Conservation (phyloP, 2,797 vertebrate species). For the Rhabdophis nuchalis region DNA sequence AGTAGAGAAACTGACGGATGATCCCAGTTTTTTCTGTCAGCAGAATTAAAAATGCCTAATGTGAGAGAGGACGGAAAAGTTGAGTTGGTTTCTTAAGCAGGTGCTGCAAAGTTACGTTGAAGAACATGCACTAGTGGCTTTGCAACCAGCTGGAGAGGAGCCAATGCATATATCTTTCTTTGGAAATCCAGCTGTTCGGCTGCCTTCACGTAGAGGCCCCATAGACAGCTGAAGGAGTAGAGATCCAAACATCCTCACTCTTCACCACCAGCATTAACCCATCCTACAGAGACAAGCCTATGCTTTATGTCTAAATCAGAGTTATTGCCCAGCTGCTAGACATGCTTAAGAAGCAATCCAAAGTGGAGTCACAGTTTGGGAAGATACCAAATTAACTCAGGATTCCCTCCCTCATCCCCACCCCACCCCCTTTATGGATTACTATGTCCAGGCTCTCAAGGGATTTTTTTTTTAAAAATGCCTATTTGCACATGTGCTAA, state of each 20-base stretch:
- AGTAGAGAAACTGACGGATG: slow-evolving; percentile 68
- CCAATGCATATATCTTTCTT: slow-evolving; percentile 61
- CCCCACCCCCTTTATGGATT: slow-evolving; percentile 32
- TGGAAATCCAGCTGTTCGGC: slow-evolving; percentile 72
- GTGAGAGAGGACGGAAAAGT: slow-evolving; percentile 48
- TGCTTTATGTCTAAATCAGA: not conserved
- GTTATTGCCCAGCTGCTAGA: slow-evolving; percentile 54
- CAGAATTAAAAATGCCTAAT: slow-evolving; percentile 74
- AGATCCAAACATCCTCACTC: slow-evolving; percentile 71
- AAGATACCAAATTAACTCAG: slow-evolving; percentile 43
- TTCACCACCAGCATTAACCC: slow-evolving; percentile 53
- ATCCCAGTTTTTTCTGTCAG: slow-evolving; percentile 67
- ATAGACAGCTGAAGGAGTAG: slow-evolving; percentile 70
- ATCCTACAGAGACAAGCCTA: slow-evolving; percentile 19
- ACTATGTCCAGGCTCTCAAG: slow-evolving; percentile 38
- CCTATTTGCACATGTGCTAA: slow-evolving; percentile 58
- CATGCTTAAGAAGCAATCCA: slow-evolving; percentile 33
- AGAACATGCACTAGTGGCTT: slow-evolving; percentile 67
- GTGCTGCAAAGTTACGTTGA: slow-evolving; percentile 66
- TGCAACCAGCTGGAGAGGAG: slow-evolving; percentile 64
- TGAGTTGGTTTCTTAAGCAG: slow-evolving; percentile 69
- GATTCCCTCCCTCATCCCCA: not conserved
- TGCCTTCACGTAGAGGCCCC: slow-evolving; percentile 58
- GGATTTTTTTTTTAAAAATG: slow-evolving; percentile 25
- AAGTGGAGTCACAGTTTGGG: not conserved